Evolutionary conservation across 2,888 invertebrate species (phyloP).

Genomic region (Apocheima hispidaria): DNA sequence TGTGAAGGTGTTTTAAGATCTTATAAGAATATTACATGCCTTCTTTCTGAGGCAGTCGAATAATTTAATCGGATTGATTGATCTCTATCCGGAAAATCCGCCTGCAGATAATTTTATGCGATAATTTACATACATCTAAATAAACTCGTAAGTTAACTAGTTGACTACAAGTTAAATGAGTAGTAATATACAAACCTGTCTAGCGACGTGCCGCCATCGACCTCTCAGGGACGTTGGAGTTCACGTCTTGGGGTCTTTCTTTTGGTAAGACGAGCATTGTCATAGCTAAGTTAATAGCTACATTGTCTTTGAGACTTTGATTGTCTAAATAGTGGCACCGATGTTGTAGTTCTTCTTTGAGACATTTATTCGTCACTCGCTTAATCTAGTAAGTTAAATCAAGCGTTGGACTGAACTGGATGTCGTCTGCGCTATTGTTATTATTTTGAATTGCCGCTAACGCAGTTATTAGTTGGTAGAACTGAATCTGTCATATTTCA

Average conservation of each 20-base stretch:
- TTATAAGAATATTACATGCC: too few species aligned
- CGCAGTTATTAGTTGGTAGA: too few species aligned
- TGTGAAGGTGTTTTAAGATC: too few species aligned
- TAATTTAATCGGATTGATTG: too few species aligned
- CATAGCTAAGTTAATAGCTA: too few species aligned
- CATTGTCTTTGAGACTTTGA: too few species aligned
- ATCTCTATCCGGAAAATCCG: not conserved
- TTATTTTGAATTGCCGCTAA: slow-evolving; percentile 1
- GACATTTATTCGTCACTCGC: not conserved
- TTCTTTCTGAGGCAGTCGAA: too few species aligned
- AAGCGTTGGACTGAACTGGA: not conserved
- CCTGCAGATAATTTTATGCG: not conserved
- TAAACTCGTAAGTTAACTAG: not conserved
- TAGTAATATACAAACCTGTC: slow-evolving; percentile 23
- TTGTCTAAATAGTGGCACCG: too few species aligned
- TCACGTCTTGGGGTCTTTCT: not conserved
- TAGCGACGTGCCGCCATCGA: slow-evolving; percentile 24
- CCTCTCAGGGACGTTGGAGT: slow-evolving; percentile 29
- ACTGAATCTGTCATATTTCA: not conserved
- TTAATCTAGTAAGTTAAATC: not conserved
- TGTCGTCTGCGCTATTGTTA: not conserved
- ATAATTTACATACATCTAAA: not conserved
- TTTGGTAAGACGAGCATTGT: not conserved
- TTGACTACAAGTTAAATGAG: slow-evolving; percentile 20
- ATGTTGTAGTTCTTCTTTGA: too few species aligned